Evolutionary conservation across 2,113 vertebrate species (phyloP).

Genomic region (Calidris pugnax): DNA sequence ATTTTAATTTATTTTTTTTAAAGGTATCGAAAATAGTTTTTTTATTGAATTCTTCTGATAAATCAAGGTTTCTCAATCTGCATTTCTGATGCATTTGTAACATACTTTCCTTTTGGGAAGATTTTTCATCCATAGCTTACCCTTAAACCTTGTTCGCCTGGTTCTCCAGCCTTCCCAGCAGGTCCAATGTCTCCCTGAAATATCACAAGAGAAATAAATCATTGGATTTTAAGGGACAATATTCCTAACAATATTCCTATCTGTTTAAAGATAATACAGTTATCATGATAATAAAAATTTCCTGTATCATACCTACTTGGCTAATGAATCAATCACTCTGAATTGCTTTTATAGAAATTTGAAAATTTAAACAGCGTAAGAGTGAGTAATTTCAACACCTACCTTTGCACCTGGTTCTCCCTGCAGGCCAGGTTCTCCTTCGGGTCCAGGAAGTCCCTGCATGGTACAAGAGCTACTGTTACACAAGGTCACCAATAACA

Average conservation of each 20-base stretch:
- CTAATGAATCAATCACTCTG: neutral
- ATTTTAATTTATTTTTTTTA: neutral
- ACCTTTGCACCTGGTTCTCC: slow-evolving; percentile 91
- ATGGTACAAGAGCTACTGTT: neutral
- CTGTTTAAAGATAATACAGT: neutral
- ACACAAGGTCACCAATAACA: neutral
- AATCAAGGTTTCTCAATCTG: neutral
- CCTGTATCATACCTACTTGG: neutral
- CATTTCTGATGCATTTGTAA: neutral
- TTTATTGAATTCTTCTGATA: neutral
- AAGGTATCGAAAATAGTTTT: neutral
- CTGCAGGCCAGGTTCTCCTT: slow-evolving; percentile 86
- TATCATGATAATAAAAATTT: neutral
- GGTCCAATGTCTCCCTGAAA: slow-evolving; percentile 83
- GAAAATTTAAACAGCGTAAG: neutral
- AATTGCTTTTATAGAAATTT: neutral
- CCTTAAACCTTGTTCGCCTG: slow-evolving; percentile 84
- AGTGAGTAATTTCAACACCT: neutral
- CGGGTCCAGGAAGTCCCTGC: slow-evolving; percentile 87
- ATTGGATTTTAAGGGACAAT: neutral
- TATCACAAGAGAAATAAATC: neutral
- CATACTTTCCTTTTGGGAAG: neutral
- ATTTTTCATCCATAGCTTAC: slow-evolving; percentile 70
- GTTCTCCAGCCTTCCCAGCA: slow-evolving; percentile 80
- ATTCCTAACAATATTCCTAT: neutral